Evolutionary conservation across 2,888 invertebrate genomes (phyloP).

Genomic region (Hipparchia semele): DNA sequence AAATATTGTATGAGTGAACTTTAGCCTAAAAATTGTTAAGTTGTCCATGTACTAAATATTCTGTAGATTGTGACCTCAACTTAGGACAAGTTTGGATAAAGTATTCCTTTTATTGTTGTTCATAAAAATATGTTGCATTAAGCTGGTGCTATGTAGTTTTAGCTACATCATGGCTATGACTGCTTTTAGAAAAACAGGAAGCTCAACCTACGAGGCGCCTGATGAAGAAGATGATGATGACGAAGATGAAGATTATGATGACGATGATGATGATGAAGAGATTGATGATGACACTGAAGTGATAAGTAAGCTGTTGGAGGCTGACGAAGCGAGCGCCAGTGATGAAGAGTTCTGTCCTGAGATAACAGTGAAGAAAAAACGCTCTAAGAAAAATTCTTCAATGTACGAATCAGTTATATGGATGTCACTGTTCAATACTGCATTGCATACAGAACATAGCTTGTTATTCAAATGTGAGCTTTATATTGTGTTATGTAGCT

Average conservation of each 20-base stretch:
- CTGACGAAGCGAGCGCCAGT: conserved; percentile 56
- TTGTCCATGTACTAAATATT: not conserved
- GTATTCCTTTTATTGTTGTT: not conserved
- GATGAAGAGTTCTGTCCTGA: conserved; percentile 38
- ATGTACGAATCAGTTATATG: conserved; percentile 27
- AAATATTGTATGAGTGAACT: no score
- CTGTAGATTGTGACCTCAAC: not conserved
- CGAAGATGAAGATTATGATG: conserved; percentile 43
- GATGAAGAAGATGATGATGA: conserved; percentile 57
- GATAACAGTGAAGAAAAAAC: conserved; percentile 32
- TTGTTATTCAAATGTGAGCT: not conserved
- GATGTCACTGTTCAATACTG: not conserved
- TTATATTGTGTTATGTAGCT: not conserved
- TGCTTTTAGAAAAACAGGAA: conserved; percentile 40
- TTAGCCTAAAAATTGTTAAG: no score
- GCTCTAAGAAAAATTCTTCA: conserved; percentile 33
- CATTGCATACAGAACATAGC: not conserved
- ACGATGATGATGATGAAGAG: conserved; percentile 47
- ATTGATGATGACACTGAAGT: conserved; percentile 69
- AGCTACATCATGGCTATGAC: conserved; percentile 35
- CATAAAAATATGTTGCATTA: conserved; percentile 7
- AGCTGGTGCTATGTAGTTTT: conserved; percentile 49
- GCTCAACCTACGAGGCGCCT: conserved; percentile 46
- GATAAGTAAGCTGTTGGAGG: conserved; percentile 70
- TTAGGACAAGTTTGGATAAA: not conserved